Percentiles rank a stretch among this genome's conserved stretches.
Conservation (phyloP, 1,140 invertebrate species). For the Bradysia coprophila region DNA sequence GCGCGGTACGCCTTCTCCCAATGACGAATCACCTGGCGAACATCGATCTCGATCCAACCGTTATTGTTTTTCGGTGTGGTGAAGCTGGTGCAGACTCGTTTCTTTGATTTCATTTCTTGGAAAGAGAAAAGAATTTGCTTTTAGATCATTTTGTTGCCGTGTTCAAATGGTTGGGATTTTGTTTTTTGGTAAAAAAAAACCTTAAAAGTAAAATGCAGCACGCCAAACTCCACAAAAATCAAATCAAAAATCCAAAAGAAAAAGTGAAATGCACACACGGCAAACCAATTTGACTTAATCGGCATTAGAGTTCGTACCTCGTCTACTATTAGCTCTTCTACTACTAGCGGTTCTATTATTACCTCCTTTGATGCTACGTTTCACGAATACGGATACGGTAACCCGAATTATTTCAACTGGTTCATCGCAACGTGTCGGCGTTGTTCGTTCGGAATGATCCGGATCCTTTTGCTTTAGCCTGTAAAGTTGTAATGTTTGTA, state of each 20-base stretch:
- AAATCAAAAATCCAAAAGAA: no score
- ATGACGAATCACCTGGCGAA: conserved; percentile 17
- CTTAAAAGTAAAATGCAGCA: no score
- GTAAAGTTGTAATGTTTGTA: no score
- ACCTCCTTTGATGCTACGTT: not conserved
- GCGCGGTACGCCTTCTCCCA: conserved; percentile 13
- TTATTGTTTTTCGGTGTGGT: conserved; percentile 15
- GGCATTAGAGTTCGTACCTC: no score
- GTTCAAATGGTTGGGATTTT: no score
- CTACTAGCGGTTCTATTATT: not conserved
- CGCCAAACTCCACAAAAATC: no score
- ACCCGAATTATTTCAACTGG: not conserved
- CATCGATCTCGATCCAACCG: conserved; percentile 22
- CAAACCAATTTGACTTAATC: no score
- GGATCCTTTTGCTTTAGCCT: not conserved
- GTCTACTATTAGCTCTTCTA: not conserved
- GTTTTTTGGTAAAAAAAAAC: no score
- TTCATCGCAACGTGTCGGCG: not conserved
- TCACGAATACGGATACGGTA: not conserved
- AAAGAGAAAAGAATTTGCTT: not conserved
- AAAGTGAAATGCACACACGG: no score
- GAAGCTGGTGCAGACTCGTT: conserved; percentile 19
- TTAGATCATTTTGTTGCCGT: no score
- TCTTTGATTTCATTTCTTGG: conserved; percentile 9
- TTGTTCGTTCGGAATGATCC: not conserved